Evolutionary conservation across 1,140 invertebrate genomes (phyloP), one percentile per base, ranked within the genome.

Genomic region (Megathymus violae): DNA sequence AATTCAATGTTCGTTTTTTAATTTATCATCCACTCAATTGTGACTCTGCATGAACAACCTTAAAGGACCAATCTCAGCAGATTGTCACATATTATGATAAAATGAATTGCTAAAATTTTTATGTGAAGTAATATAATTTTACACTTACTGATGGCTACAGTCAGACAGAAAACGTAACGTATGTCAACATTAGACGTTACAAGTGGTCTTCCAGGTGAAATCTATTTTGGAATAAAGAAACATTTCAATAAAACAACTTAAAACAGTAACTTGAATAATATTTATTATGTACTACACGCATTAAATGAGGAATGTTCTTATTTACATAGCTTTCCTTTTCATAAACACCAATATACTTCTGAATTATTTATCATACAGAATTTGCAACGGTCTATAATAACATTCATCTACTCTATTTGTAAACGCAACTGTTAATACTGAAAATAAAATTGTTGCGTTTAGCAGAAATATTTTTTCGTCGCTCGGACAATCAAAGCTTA

Each of bases 241-340:
- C n/a, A 22, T 46, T 46, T n/a, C 16, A 47, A 47, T 80, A 80
- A 87, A 84, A 86, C 71, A 62, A 62, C 9, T 63, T 68, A 11
- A 80, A 90, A 90, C 88, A 89, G 86, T 90, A 90, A 90, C 88
- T 90, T 87, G 81, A 88, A 90, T 90, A 88, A 90, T 89, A 90
- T 86, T 86, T 90, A 88, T 88, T 90, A 90, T 90, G 80, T 88
- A 90, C 88, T 90, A 90, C 88, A 82, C 82, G 82, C 85, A 76
- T 90, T 85, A 81, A 78, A 84, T 88, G 85, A 90, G 85, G 85
- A 90, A 90, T 88, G 88, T 90, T 84, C 77, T 86, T 88, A 88
- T 88, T 83, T 88, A 90, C 85, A 88, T 87, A 87, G 80, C 73
- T 76, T 74, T 84, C 63, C 76, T 73, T 80, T 69, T 65, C 51